These are phyloP conservation scores for Carapus acus DNA, from an alignment of 2,797 vertebrate genomes.

Conservation along the genomic window DNA sequence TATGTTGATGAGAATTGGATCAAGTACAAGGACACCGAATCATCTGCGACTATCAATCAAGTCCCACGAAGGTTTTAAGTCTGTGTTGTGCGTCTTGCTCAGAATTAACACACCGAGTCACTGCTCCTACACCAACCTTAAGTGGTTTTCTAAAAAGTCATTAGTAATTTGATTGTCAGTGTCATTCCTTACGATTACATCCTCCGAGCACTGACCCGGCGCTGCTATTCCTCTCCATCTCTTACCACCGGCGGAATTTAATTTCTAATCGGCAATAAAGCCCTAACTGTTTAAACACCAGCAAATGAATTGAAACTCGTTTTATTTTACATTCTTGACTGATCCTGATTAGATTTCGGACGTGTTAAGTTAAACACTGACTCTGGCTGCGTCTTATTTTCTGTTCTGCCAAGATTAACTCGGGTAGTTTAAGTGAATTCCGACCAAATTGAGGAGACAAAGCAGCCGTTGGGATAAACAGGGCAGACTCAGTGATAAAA, in stretches of 20 bases:
- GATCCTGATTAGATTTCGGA: slow-evolving; percentile 26
- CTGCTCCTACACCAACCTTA: not conserved
- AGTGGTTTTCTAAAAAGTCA: not conserved
- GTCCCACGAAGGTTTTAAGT: too few species aligned
- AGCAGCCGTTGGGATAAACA: slow-evolving; percentile 4
- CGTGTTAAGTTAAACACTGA: slow-evolving; percentile 31
- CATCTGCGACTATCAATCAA: too few species aligned
- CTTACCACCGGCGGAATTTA: slow-evolving; percentile 26
- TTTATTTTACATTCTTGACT: slow-evolving; percentile 30
- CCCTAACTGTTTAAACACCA: slow-evolving; percentile 33
- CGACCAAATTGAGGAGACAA: slow-evolving; percentile 7
- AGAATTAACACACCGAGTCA: not conserved
- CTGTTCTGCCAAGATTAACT: slow-evolving; percentile 4
- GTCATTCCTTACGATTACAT: slow-evolving; percentile 38
- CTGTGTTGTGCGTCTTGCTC: too few species aligned
- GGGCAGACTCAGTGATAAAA: slow-evolving; percentile 18
- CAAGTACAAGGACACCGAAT: too few species aligned
- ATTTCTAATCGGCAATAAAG: slow-evolving; percentile 26
- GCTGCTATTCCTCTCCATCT: slow-evolving; percentile 20
- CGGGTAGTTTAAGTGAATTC: slow-evolving; percentile 1
- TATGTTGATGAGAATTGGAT: too few species aligned
- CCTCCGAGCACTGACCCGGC: slow-evolving; percentile 30
- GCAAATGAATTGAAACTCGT: slow-evolving; percentile 16
- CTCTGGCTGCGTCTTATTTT: slow-evolving; percentile 18
- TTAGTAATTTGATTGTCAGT: slow-evolving; percentile 10